These are phyloP conservation scores for Tipula lateralis DNA, from an alignment of 2,888 invertebrate genomes.

Conservation along the genomic window DNA sequence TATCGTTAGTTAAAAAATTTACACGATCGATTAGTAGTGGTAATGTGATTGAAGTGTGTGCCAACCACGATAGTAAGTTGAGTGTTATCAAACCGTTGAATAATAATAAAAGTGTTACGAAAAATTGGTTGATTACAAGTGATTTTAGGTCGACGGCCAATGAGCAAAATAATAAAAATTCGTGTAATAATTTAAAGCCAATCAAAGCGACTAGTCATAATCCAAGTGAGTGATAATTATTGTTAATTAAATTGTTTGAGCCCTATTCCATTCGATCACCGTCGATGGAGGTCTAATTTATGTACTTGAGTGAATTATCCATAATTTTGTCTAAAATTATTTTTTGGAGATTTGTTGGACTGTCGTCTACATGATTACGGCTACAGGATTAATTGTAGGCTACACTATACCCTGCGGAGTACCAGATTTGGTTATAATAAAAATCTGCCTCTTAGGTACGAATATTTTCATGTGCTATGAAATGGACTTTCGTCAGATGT, in stretches of 20 bases:
- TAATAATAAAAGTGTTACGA: conserved; percentile 34
- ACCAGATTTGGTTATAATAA: no score
- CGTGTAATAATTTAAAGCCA: not conserved
- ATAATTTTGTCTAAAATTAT: no score
- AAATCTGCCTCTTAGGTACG: no score
- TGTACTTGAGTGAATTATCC: no score
- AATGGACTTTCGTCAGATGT: no score
- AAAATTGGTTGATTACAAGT: conserved; percentile 44
- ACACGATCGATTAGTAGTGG: conserved; percentile 33
- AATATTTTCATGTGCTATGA: no score
- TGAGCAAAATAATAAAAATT: conserved; percentile 25
- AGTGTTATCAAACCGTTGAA: conserved; percentile 32
- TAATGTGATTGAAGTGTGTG: conserved; percentile 32
- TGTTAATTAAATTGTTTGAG: not conserved
- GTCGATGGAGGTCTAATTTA: no score
- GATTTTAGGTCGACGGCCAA: conserved; percentile 40
- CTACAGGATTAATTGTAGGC: no score
- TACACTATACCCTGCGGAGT: no score
- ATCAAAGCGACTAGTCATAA: not conserved
- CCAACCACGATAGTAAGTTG: conserved; percentile 28
- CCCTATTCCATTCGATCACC: no score
- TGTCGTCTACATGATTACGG: no score
- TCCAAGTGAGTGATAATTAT: conserved; percentile 5
- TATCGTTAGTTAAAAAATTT: conserved; percentile 40
- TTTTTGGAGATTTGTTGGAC: no score